A percentile compares a stretch with the other conserved stretches of the same genome.
These are phyloP conservation scores for Eptesicus fuscus DNA, from an alignment of 2,113 vertebrate species.

Conservation along the genomic window DNA sequence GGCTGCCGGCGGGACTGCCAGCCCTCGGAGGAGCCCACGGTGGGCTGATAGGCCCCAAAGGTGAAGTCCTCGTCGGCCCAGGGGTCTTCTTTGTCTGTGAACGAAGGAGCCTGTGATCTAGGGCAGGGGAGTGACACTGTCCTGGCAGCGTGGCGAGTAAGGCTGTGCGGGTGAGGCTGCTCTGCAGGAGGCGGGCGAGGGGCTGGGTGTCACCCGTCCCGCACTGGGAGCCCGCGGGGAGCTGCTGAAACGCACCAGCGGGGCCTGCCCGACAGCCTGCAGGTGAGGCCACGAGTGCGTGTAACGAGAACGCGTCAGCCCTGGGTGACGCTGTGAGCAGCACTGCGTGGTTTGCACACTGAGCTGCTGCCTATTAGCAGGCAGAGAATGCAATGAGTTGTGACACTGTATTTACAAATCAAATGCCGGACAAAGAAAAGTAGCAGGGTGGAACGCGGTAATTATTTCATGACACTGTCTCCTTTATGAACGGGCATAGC, in stretches of 20 bases:
- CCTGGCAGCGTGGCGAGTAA: rapidly evolving
- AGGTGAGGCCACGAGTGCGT: rapidly evolving
- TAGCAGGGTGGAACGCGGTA: rapidly evolving
- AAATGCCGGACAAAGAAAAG: background rate
- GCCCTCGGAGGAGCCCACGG: slow-evolving; percentile 80
- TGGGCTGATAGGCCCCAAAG: slow-evolving; percentile 91
- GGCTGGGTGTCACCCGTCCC: rapidly evolving
- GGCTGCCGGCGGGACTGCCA: slow-evolving; percentile 83
- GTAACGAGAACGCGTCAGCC: background rate
- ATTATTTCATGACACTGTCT: background rate
- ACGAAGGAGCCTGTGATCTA: background rate
- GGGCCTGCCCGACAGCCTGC: rapidly evolving
- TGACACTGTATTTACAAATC: too few species aligned
- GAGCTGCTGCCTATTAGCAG: background rate
- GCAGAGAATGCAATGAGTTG: rapidly evolving
- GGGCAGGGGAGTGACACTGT: background rate
- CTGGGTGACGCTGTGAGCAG: background rate
- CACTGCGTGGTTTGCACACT: background rate
- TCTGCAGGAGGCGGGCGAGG: rapidly evolving
- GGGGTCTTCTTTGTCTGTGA: slow-evolving; percentile 76
- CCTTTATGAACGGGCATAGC: background rate
- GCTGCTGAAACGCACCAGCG: rapidly evolving
- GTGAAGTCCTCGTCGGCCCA: slow-evolving; percentile 82
- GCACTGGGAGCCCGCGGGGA: rapidly evolving
- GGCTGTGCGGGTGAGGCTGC: rapidly evolving